These are phyloP conservation scores for Bombus pyrosoma DNA, from an alignment of 1,140 invertebrate genomes.

Conservation along the genomic window DNA sequence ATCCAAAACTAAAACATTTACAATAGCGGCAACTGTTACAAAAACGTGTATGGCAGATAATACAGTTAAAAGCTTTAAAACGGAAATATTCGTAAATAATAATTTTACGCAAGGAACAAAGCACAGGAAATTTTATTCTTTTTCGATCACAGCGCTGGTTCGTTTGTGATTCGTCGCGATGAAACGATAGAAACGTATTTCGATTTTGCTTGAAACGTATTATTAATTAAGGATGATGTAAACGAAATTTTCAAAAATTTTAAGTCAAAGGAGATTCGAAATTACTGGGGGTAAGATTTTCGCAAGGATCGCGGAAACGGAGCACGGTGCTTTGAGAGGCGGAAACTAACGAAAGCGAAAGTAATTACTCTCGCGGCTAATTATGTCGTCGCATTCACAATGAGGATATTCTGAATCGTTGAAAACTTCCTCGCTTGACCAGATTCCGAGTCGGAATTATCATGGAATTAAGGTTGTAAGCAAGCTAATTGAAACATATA, in stretches of 20 bases:
- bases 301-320: too few relatives aligned
- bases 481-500: conserved; percentile 20
- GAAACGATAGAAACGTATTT: background rate
- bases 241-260: background rate
- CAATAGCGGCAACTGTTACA: background rate
- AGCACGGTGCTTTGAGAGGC: too few relatives aligned
- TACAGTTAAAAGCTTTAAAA: background rate
- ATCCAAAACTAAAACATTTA: background rate
- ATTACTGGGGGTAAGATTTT: background rate
- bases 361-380: conserved; percentile 12
- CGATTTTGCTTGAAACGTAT: too few relatives aligned
- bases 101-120: background rate
- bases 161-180: background rate
- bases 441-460: background rate
- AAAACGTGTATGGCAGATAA: too few relatives aligned
- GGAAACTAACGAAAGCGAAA: background rate
- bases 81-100: too few relatives aligned
- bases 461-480: conserved; percentile 17
- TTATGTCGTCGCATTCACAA: conserved; percentile 23
- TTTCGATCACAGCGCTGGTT: background rate
- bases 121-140: background rate
- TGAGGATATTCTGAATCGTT: conserved; percentile 15
- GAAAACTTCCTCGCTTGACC: background rate
- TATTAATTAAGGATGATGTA: background rate
- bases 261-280: background rate